A percentile compares a stretch with the other conserved stretches of the same genome.
Conservation (phyloP, 2,888 invertebrate genomes). For the Colostygia pectinataria region DNA sequence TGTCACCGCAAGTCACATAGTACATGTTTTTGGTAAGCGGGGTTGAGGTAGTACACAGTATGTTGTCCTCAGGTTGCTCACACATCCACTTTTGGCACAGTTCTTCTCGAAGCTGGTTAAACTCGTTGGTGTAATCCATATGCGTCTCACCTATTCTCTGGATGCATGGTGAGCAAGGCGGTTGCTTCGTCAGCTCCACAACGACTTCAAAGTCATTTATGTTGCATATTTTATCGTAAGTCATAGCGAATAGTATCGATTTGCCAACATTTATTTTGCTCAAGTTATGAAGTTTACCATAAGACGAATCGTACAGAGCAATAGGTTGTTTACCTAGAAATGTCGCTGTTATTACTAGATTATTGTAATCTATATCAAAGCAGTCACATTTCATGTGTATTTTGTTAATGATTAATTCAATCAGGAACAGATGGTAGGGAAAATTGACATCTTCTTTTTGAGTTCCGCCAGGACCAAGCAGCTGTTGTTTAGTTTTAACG, state of each 20-base stretch:
- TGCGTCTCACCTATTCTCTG: constrained; percentile 68
- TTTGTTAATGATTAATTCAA: constrained; percentile 74
- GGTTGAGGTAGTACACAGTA: constrained; percentile 69
- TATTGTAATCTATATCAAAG: constrained; percentile 70
- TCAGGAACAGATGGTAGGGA: constrained; percentile 72
- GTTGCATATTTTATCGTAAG: constrained; percentile 72
- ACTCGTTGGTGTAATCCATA: constrained; percentile 68
- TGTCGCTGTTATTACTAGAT: constrained; percentile 66
- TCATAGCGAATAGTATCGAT: constrained; percentile 75
- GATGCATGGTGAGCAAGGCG: constrained; percentile 68
- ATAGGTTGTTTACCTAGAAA: constrained; percentile 72
- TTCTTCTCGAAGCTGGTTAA: constrained; percentile 59
- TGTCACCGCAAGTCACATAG: constrained; percentile 62
- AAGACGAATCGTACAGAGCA: constrained; percentile 65
- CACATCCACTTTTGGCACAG: constrained; percentile 67
- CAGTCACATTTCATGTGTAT: constrained; percentile 79
- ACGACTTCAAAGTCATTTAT: constrained; percentile 64
- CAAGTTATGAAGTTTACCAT: constrained; percentile 65
- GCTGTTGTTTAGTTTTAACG: constrained; percentile 57
- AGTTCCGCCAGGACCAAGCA: constrained; percentile 29
- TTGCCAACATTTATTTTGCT: constrained; percentile 69
- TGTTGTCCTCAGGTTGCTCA: constrained; percentile 68
- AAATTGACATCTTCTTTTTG: constrained; percentile 58
- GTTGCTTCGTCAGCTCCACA: constrained; percentile 66
- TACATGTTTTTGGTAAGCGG: constrained; percentile 69